Percentiles rank a stretch among this genome's conserved stretches.
These are phyloP conservation scores for Atractosteus spatula DNA, from an alignment of 2,113 vertebrate genomes.

Conservation along the genomic window DNA sequence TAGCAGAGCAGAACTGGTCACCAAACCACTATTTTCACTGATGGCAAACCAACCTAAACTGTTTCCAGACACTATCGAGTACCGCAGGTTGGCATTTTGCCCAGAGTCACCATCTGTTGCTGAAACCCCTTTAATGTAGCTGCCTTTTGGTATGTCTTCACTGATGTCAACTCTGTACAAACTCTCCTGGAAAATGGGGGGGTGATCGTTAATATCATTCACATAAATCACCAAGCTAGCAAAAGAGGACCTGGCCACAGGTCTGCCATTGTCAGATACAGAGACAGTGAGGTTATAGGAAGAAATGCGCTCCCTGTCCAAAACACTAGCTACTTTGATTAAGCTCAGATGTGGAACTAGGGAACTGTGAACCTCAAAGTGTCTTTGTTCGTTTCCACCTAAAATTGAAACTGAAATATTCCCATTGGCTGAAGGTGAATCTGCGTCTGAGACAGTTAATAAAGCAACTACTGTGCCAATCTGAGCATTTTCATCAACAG, in stretches of 20 bases:
- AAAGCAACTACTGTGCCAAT: slow-evolving; percentile 92
- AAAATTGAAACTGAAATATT: slow-evolving; percentile 94
- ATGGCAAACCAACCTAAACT: slow-evolving; percentile 90
- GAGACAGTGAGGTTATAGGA: slow-evolving; percentile 96
- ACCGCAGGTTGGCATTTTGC: slow-evolving; percentile 92
- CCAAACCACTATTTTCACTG: slow-evolving; percentile 91
- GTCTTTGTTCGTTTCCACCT: slow-evolving; percentile 90
- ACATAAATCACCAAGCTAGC: slow-evolving; percentile 95
- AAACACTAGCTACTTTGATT: slow-evolving; percentile 90
- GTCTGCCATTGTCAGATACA: slow-evolving; percentile 81
- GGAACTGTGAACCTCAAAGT: slow-evolving; percentile 95
- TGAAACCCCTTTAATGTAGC: slow-evolving; percentile 89
- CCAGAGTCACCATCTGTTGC: slow-evolving; percentile 94
- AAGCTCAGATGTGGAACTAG: slow-evolving; percentile 93
- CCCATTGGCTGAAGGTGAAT: slow-evolving; percentile 87
- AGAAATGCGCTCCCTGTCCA: slow-evolving; percentile 91
- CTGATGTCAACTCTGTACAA: slow-evolving; percentile 86
- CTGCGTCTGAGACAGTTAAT: slow-evolving; percentile 89
- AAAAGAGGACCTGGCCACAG: slow-evolving; percentile 80
- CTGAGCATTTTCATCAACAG: slow-evolving; percentile 91
- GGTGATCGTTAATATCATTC: slow-evolving; percentile 96
- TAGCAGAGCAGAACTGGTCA: slow-evolving; percentile 77
- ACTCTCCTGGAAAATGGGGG: slow-evolving; percentile 83
- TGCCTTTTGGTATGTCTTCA: slow-evolving; percentile 88
- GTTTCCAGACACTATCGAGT: slow-evolving; percentile 92